phyloP scores from a whole-genome alignment of 2,888 invertebrate genomes.

The Osmoderma eremita region DNA sequence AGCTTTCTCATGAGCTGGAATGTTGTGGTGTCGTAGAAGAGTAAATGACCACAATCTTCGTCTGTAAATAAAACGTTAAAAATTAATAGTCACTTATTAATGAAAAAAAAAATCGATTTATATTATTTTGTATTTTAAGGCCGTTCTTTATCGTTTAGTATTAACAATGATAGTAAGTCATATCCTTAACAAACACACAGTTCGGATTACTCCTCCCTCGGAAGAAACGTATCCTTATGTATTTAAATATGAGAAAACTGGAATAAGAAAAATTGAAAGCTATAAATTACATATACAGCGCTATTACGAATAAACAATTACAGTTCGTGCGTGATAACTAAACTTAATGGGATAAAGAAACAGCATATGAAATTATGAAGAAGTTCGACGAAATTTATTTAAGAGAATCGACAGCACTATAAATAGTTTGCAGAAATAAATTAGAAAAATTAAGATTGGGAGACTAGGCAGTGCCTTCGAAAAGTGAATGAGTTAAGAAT shows the following conservation, averaged over 20 bases:
- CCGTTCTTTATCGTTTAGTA: no score
- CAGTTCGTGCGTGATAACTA: constrained; percentile 46
- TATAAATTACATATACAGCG: constrained; percentile 45
- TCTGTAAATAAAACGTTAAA: constrained; percentile 46
- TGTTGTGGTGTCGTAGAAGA: constrained; percentile 83
- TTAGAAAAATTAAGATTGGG: constrained; percentile 48
- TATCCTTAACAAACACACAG: no score
- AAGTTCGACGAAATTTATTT: constrained; percentile 49
- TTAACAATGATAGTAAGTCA: no score
- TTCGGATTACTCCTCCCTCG: no score
- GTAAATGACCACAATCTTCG: constrained; percentile 71
- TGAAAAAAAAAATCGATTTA: no score
- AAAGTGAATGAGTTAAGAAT: no score
- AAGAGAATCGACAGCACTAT: constrained; percentile 49
- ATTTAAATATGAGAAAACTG: no score
- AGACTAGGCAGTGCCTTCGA: background rate
- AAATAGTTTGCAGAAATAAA: constrained; percentile 50
- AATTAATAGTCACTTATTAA: background rate
- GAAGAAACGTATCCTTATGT: no score
- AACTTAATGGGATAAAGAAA: no score
- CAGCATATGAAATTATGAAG: constrained; percentile 47
- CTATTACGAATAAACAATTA: constrained; percentile 46
- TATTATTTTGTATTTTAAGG: no score
- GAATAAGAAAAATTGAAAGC: constrained; percentile 48
- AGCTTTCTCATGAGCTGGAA: constrained; percentile 80